A percentile compares a stretch with the other conserved stretches of the same genome.
Evolutionary conservation across 2,888 invertebrate species (phyloP).

Genomic region (Hemicrepidius hirtus): DNA sequence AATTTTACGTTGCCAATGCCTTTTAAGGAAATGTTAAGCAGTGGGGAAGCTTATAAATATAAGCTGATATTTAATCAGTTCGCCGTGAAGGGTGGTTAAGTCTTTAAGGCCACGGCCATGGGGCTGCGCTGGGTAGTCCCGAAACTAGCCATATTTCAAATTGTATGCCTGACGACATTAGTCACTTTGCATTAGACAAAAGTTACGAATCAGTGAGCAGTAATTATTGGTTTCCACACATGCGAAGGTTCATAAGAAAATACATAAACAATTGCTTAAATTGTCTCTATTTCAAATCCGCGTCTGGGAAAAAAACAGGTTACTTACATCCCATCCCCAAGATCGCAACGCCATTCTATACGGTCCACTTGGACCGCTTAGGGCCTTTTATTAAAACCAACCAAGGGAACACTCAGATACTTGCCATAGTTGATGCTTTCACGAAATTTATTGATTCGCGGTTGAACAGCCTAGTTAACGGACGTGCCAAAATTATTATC

Average conservation of each 20-base stretch:
- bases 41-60: not conserved
- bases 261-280: conserved; percentile 51
- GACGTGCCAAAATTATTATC: no score
- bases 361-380: no score
- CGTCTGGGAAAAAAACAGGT: conserved; percentile 33
- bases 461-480: no score
- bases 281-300: conserved; percentile 49
- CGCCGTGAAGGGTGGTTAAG: not conserved
- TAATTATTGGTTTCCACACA: conserved; percentile 53
- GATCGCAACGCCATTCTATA: conserved; percentile 49
- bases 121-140: conserved; percentile 18
- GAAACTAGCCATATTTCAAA: conserved; percentile 6
- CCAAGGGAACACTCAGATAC: no score
- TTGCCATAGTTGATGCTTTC: no score
- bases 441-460: no score
- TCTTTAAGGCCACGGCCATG: not conserved
- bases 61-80: not conserved
- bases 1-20: no score
- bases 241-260: conserved; percentile 46
- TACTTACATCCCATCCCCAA: conserved; percentile 48
- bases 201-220: conserved; percentile 28
- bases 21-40: not conserved
- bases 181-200: conserved; percentile 49
- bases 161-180: conserved; percentile 34
- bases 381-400: no score